Evolutionary conservation across 2,888 invertebrate genomes (phyloP), one percentile per base, ranked within the genome.

Genomic region (Scaeva pyrastri): DNA sequence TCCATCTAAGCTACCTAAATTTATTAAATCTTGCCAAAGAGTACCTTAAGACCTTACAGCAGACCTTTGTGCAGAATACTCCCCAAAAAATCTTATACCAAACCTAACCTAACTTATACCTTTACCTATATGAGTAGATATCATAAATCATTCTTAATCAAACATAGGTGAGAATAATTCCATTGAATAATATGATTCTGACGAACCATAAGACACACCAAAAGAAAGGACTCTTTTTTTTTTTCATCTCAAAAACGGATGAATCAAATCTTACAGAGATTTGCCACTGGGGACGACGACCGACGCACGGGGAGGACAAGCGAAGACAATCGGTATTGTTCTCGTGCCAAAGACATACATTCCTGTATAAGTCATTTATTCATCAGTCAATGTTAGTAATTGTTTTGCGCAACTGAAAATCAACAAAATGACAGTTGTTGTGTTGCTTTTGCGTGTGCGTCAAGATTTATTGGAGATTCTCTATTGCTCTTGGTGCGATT

Each of bases 371-470:
- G 81, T 77, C 85, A 81, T 76, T 85, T 81, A 81, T 76, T 55
- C 81, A 85, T 85, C 85, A 68, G 81, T 85, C 85, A 85, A 81
- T 71, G 36, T 73, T 73, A 26, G 62, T 85, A 81, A 85, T 85
- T 85, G 85, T 85, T 81, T 80, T 60, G 85, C 70, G 85, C 81
- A 77, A 85, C 85, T 85, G 85, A 85, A 85, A 81, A 81, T 85
- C 85, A 85, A 85, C 85, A 85, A 85, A 76, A 77, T 41, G 81
- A 68, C 77, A 75, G 14, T 66, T 41, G 52, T 8, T 52, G 43
- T 4, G 11, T 52, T 52, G 52, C 14, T 26, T 31, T 39, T 71
- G 82, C 77, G 76, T 78, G 62, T 62, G 74, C 58, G 68, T 78
- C 36, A 48, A 71, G 76, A 85, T 80, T 85, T 85, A 85, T 77